Percentiles rank a stretch among this genome's conserved stretches.
Evolutionary conservation across 2,113 vertebrate species (phyloP).

Genomic region (Elgaria multicarinata): DNA sequence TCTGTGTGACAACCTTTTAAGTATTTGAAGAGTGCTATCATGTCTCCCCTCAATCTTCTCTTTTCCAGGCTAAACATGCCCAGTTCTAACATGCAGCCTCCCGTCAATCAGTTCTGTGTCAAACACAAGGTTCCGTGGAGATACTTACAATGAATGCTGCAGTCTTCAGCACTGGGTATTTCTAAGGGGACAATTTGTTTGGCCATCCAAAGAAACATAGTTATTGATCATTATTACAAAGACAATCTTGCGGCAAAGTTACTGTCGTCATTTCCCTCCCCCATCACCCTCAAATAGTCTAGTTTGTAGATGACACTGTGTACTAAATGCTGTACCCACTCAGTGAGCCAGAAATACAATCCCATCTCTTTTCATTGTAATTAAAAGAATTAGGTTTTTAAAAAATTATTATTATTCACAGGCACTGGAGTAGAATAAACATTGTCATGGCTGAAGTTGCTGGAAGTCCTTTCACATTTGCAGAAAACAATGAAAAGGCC

Average conservation of each 20-base stretch:
- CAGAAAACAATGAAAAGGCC: constrained; percentile 19
- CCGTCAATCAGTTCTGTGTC: background rate
- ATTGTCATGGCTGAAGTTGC: constrained; percentile 17
- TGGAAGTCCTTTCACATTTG: background rate
- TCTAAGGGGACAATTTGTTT: constrained; percentile 7
- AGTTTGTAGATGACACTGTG: constrained; percentile 65
- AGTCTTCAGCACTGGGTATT: background rate
- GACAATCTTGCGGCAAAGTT: fast-evolving
- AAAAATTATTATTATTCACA: background rate
- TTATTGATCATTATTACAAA: background rate
- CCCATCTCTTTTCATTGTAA: constrained; percentile 1
- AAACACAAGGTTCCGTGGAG: background rate
- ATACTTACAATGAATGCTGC: fast-evolving
- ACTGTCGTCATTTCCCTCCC: background rate
- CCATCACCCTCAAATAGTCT: background rate
- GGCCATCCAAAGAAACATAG: background rate
- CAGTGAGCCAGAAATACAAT: background rate
- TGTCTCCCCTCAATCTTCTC: no score
- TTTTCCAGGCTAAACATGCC: no score
- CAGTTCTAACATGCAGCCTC: no score
- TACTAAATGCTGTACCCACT: constrained; percentile 18
- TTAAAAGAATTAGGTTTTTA: constrained; percentile 16
- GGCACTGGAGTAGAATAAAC: background rate
- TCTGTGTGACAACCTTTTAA: no score
- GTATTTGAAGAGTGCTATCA: no score